Conservation (phyloP, 92 coral and sea anemone species). For the Palythoa grandiflora region DNA sequence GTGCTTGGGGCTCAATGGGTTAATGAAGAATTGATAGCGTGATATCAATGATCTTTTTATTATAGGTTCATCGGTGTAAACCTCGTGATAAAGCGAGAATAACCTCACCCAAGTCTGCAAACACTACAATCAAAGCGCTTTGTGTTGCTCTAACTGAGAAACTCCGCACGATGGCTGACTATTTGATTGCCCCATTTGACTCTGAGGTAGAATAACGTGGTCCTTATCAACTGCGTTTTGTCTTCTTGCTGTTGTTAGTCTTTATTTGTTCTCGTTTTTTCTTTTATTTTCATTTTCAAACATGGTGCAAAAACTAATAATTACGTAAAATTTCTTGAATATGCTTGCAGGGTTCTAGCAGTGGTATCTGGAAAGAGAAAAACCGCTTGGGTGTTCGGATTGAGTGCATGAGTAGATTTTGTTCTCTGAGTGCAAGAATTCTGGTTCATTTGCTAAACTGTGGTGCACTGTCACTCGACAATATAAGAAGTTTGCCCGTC, state of each 20-base stretch:
- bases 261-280: background rate
- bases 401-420: constrained; percentile 72
- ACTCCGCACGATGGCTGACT: constrained; percentile 61
- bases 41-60: background rate
- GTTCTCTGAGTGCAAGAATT: constrained; percentile 67
- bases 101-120: background rate
- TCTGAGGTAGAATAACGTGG: constrained; percentile 45
- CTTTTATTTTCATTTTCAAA: background rate
- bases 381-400: constrained; percentile 55
- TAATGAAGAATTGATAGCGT: too few species aligned
- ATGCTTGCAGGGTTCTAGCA: constrained; percentile 39
- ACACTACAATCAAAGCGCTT: constrained; percentile 61
- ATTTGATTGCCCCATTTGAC: constrained; percentile 54
- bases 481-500: constrained; percentile 62
- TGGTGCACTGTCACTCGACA: constrained; percentile 59
- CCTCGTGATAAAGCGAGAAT: background rate
- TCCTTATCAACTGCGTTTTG: constrained; percentile 8
- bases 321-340: background rate
- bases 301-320: too few species aligned
- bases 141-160: constrained; percentile 63
- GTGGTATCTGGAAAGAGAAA: constrained; percentile 63
- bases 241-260: background rate
- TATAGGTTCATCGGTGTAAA: constrained; percentile 35
- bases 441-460: constrained; percentile 64
- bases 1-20: too few species aligned